These are phyloP conservation scores for Pteropus rufus DNA, from an alignment of 2,797 vertebrate species.

Conservation along the genomic window DNA sequence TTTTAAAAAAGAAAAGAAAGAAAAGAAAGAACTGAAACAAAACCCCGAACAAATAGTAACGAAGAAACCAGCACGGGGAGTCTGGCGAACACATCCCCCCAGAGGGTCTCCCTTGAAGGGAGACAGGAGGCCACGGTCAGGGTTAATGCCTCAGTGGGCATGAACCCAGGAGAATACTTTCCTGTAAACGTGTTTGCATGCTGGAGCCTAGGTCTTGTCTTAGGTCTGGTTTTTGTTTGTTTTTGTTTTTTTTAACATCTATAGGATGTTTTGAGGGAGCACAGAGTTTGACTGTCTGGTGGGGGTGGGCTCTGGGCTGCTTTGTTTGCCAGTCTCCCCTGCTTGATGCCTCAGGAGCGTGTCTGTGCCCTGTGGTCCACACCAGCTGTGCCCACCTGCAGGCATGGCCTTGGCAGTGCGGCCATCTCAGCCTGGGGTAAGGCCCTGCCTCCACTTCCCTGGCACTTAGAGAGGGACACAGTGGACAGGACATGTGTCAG, in stretches of 20 bases:
- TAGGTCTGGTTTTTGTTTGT: slow-evolving; percentile 54
- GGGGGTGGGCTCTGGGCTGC: background rate
- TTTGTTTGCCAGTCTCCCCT: background rate
- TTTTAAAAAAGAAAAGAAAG: background rate
- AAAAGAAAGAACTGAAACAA: slow-evolving; percentile 50
- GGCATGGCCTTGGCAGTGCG: background rate
- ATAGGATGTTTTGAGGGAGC: slow-evolving; percentile 71
- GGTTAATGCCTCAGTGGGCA: slow-evolving; percentile 46
- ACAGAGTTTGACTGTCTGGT: background rate
- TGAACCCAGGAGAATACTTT: slow-evolving; percentile 63
- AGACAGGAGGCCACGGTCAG: slow-evolving; percentile 36
- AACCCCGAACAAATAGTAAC: slow-evolving; percentile 68
- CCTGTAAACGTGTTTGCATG: slow-evolving; percentile 45
- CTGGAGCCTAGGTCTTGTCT: slow-evolving; percentile 20
- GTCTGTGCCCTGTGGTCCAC: background rate
- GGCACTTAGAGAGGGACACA: slow-evolving; percentile 10
- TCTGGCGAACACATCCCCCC: slow-evolving; percentile 66
- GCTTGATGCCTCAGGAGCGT: background rate
- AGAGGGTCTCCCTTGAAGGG: slow-evolving; percentile 37
- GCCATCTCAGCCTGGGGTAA: slow-evolving; percentile 1
- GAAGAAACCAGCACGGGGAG: slow-evolving; percentile 79
- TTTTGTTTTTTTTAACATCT: slow-evolving; percentile 11
- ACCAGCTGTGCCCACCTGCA: background rate
- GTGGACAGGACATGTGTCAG: slow-evolving; percentile 6
- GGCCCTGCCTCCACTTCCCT: background rate